Evolutionary conservation across 2,113 vertebrate genomes (phyloP).

Genomic region (Pseudopodoces humilis): DNA sequence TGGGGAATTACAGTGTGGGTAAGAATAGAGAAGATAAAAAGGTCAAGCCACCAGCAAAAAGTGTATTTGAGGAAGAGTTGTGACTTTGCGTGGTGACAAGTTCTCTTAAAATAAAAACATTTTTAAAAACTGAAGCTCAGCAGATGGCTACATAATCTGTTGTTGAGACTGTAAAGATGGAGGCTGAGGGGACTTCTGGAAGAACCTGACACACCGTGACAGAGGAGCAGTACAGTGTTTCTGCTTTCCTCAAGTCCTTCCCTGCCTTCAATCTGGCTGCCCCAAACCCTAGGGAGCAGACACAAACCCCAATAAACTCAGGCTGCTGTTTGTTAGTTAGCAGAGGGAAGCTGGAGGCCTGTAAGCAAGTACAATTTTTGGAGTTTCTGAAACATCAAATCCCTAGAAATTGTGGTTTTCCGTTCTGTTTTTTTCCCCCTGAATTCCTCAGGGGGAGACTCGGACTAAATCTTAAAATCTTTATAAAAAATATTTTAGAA

Average conservation of each 20-base stretch:
- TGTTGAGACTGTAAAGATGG: conserved; percentile 11
- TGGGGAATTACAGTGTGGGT: background rate
- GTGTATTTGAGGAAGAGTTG: background rate
- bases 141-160: background rate
- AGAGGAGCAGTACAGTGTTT: background rate
- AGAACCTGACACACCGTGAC: background rate
- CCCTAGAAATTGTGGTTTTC: background rate
- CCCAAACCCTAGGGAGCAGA: background rate
- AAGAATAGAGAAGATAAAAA: background rate
- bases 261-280: background rate
- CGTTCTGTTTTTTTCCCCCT: background rate
- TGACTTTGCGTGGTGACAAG: background rate
- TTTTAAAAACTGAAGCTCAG: background rate
- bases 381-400: background rate
- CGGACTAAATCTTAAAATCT: background rate
- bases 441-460: background rate
- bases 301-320: background rate
- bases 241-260: background rate
- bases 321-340: background rate
- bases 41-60: background rate
- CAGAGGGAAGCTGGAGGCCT: background rate
- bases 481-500: background rate
- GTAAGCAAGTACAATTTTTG: background rate
- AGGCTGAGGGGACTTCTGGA: background rate
- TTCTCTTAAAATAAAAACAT: conserved; percentile 17